A percentile compares a stretch with the other conserved stretches of the same genome.
Conservation (phyloP, 2,113 vertebrate species). For the Campylomormyrus tamandua region DNA sequence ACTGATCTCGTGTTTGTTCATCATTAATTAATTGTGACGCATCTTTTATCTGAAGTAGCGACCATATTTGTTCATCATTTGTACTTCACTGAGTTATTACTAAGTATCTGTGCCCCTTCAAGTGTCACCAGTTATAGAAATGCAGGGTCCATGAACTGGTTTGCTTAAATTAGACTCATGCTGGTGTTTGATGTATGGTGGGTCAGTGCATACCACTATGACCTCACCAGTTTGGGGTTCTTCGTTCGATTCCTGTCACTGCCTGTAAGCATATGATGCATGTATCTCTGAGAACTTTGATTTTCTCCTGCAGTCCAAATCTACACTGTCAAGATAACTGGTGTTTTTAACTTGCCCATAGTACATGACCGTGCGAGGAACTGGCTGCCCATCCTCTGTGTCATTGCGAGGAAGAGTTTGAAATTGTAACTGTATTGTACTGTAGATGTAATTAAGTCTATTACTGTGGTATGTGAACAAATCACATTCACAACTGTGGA, state of each 20-base stretch:
- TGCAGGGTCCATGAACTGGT: not conserved
- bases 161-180: not conserved
- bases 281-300: conserved; percentile 26
- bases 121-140: not conserved
- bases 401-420: not conserved
- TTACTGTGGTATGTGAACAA: not conserved
- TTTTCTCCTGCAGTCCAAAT: not conserved
- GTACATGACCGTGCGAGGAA: not conserved
- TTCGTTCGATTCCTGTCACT: not conserved
- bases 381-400: not conserved
- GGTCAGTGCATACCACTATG: not conserved
- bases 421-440: not conserved
- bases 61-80: not conserved
- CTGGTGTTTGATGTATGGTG: not conserved
- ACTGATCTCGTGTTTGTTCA: not conserved
- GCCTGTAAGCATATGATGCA: not conserved
- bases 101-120: not conserved
- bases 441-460: not conserved
- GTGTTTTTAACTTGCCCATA: not conserved
- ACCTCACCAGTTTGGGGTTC: not conserved
- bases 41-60: not conserved
- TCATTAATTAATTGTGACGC: not conserved
- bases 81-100: not conserved
- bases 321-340: not conserved
- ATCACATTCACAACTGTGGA: too few relatives aligned